Evolutionary conservation across 2,888 invertebrate species (phyloP), one percentile per base, ranked within the genome.

Genomic region (Camptogramma bilineatum): DNA sequence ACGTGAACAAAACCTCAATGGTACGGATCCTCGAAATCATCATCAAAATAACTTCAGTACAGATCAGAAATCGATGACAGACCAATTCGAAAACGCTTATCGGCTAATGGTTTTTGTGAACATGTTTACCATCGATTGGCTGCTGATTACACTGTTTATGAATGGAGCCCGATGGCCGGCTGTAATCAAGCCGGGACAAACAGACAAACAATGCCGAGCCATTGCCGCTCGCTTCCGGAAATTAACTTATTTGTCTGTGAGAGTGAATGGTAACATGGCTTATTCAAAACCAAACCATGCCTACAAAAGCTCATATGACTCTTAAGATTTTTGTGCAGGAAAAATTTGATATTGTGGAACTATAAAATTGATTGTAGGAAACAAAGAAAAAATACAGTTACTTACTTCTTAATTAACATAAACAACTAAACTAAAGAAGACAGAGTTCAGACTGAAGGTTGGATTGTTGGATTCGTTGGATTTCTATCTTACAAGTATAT

Each of bases 81-180:
- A 66, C 68, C 74, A 71, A 74, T 74, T 67, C 53, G 62, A 70
- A 73, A 74, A 65, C 69, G 70, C 72, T 74, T 73, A 72, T 71
- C 73, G 68, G 58, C 73, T 74, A 72, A 81, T 73, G 79, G 74
- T 80, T 74, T 79, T 76, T 72, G 74, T 72, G 73, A 74, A 74
- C 76, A 81, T 78, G 75, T 78, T 75, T 76, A 77, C 71, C 66
- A 75, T 79, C 70, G 68, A 78, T 75, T 75, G 70, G 70, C 53
- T 64, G 70, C 70, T 74, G 69, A 74, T 74, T 73, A 72, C 73
- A 73, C 66, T 69, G 72, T 71, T 74, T 71, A 73, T 73, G 69
- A 73, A 72, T 68, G 72, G 68, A 68, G 62, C 68, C 64, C 59
- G 66, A 58, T 57, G 55, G 39, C 56, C 51, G 60, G 56, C 64